Percentiles rank a stretch among this genome's conserved stretches.
Evolutionary conservation across 2,888 invertebrate species (phyloP).

Genomic region (Lamproptera curius): DNA sequence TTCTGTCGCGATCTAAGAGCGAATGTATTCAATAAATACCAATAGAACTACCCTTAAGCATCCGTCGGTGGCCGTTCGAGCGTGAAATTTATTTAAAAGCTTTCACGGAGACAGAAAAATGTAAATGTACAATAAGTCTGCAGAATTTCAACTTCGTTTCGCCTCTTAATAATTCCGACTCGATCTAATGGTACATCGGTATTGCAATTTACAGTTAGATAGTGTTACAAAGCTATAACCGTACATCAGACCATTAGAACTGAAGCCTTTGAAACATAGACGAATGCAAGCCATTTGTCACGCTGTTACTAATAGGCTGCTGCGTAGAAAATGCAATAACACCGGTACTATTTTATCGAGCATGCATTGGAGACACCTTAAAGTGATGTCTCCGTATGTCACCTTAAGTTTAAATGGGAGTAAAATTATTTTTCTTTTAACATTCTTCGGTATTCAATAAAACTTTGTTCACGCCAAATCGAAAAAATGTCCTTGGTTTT

Average conservation of each 20-base stretch:
- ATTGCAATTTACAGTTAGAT: constrained; percentile 21
- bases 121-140: constrained; percentile 33
- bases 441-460: too few relatives aligned
- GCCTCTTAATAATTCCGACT: constrained; percentile 26
- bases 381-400: too few relatives aligned
- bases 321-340: constrained; percentile 7
- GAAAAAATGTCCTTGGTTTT: too few relatives aligned
- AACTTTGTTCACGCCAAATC: too few relatives aligned
- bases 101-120: constrained; percentile 39
- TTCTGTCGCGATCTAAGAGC: constrained; percentile 8
- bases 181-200: constrained; percentile 20
- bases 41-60: constrained; percentile 34
- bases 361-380: background rate
- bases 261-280: constrained; percentile 56
- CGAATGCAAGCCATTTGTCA: constrained; percentile 57
- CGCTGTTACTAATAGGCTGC: constrained; percentile 28
- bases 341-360: constrained; percentile 6
- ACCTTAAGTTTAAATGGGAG: too few relatives aligned
- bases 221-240: constrained; percentile 61
- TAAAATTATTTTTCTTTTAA: too few relatives aligned
- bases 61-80: constrained; percentile 30
- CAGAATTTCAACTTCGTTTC: constrained; percentile 42
- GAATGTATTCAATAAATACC: constrained; percentile 22
- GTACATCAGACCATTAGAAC: constrained; percentile 63
- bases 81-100: constrained; percentile 50